phyloP scores from a whole-genome alignment of 30 jellyfish, hydroid and myxozoan genomes.

The Pelagia noctiluca region DNA sequence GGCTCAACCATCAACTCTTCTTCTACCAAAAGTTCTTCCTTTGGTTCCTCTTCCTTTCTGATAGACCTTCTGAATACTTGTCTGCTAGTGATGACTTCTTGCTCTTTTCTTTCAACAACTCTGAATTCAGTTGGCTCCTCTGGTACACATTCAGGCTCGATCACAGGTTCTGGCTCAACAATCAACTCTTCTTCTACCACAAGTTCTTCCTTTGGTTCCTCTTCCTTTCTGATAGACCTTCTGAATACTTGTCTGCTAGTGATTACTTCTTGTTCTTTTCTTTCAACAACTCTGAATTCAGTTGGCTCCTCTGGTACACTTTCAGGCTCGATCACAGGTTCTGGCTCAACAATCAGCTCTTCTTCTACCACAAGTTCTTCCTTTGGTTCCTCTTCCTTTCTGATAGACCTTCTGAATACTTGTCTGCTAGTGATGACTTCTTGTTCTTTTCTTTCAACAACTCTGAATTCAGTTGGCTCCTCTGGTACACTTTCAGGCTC shows the following conservation, averaged over 20 bases:
- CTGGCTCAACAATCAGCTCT: not conserved
- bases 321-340: not conserved
- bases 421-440: constrained; percentile 35
- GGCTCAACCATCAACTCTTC: too few relatives aligned
- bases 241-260: constrained; percentile 56
- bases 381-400: constrained; percentile 19
- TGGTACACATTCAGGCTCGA: too few relatives aligned
- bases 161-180: too few relatives aligned
- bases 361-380: constrained; percentile 22
- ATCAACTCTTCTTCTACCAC: constrained; percentile 40
- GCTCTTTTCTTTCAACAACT: too few relatives aligned
- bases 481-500: not conserved
- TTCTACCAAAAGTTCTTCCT: too few relatives aligned
- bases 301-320: not conserved
- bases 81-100: too few relatives aligned
- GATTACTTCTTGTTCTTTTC: constrained; percentile 9
- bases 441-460: constrained; percentile 8
- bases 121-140: too few relatives aligned
- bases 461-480: too few relatives aligned
- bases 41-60: not conserved
- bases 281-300: not conserved
- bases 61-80: too few relatives aligned
- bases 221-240: not conserved
- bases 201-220: constrained; percentile 22
- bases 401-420: constrained; percentile 7